Conservation (phyloP, 2,797 vertebrate genomes). For the Rousettus madagascariensis region DNA sequence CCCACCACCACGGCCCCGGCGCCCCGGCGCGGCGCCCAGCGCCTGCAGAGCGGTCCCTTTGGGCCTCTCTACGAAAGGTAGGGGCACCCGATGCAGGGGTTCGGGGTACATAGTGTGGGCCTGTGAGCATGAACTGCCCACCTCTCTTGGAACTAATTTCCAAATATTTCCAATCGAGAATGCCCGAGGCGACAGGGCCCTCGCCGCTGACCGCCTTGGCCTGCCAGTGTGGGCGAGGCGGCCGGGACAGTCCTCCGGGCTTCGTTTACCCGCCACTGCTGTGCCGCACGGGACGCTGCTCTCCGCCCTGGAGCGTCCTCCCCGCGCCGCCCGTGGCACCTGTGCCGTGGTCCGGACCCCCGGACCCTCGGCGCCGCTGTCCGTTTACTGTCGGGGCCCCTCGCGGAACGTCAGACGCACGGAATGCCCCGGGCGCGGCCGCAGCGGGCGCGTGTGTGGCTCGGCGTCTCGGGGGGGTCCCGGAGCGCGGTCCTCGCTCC, state of each 20-base stretch:
- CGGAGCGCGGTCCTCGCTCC: too few species aligned
- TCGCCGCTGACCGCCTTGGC: not conserved
- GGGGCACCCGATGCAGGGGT: fast-evolving
- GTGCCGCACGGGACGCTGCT: too few species aligned
- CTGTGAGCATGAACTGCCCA: fast-evolving
- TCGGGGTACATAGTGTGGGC: not conserved
- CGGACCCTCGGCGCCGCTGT: fast-evolving
- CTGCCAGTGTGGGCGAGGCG: not conserved
- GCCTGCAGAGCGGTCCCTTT: not conserved
- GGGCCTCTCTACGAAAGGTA: not conserved
- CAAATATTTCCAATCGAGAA: not conserved
- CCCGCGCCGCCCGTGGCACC: fast-evolving
- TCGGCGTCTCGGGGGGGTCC: too few species aligned
- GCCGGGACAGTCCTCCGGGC: not conserved
- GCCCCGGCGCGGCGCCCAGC: fast-evolving
- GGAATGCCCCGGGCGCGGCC: too few species aligned
- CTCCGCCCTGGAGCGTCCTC: too few species aligned
- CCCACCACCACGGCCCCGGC: not conserved
- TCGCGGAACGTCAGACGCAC: not conserved
- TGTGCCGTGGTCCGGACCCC: not conserved
- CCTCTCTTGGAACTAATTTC: not conserved
- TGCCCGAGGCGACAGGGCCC: fast-evolving
- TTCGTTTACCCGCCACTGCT: too few species aligned
- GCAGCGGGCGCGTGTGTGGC: too few species aligned
- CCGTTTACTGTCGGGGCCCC: not conserved